phyloP scores from a whole-genome alignment of 64 coral and sea anemone species.

The Acropora tenuis region DNA sequence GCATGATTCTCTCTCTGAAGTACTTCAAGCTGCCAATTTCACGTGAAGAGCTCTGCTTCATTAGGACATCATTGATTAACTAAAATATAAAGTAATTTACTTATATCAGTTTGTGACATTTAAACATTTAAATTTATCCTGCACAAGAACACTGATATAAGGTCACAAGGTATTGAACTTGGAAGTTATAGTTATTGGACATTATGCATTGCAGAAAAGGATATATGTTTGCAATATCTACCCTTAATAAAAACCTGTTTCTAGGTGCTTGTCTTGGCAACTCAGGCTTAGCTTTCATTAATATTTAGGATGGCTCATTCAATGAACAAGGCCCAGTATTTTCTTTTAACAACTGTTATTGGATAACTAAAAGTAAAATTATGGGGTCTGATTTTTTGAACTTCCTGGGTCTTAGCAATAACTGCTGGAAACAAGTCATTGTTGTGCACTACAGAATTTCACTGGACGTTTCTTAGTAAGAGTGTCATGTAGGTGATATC shows the following conservation, averaged over 20 bases:
- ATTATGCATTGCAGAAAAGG: neutral
- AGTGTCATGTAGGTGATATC: neutral
- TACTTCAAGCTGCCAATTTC: conserved; percentile 11
- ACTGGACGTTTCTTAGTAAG: neutral
- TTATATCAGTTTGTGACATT: neutral
- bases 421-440: neutral
- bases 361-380: neutral
- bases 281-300: neutral
- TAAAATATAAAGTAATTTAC: conserved; percentile 6
- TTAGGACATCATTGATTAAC: conserved; percentile 11
- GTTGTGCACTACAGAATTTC: neutral
- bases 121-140: neutral
- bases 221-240: neutral
- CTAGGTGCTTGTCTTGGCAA: neutral
- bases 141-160: neutral
- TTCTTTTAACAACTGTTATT: neutral
- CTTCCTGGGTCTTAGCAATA: neutral
- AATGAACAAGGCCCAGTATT: neutral
- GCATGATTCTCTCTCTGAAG: conserved; percentile 24
- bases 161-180: neutral
- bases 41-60: conserved; percentile 8
- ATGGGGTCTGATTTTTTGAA: neutral
- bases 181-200: neutral
- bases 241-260: neutral
- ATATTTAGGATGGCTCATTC: neutral